phyloP scores from a whole-genome alignment of 1,140 invertebrate species.

The Zaprionus capensis region DNA sequence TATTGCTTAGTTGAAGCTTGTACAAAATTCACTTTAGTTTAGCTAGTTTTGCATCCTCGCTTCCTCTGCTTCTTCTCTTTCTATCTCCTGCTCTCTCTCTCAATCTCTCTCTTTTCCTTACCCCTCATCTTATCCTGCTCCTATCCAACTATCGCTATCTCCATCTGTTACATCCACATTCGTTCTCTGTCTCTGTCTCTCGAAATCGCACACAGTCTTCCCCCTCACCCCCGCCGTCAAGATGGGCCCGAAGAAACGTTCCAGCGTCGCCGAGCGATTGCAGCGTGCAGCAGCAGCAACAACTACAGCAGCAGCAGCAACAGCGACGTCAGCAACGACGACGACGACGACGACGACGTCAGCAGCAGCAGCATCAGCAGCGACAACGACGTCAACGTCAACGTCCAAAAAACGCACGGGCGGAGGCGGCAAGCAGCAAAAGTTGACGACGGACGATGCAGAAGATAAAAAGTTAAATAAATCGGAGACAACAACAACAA shows the following conservation, averaged over 20 bases:
- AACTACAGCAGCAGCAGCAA: conserved; percentile 24
- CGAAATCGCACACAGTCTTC: conserved; percentile 16
- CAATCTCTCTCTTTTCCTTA: background rate
- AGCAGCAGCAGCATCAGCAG: conserved; percentile 12
- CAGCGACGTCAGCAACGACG: conserved; percentile 9
- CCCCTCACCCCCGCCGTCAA: conserved; percentile 22
- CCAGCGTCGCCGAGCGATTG: conserved; percentile 67
- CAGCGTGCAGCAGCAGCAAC: conserved; percentile 60
- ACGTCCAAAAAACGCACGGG: conserved; percentile 51
- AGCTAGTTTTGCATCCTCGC: background rate
- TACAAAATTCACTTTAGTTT: conserved; percentile 6
- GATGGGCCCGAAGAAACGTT: conserved; percentile 81
- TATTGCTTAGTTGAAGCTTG: background rate
- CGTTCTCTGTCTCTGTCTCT: conserved; percentile 10
- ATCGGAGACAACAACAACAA: conserved; percentile 25
- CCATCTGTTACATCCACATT: conserved; percentile 7
- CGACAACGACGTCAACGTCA: conserved; percentile 18
- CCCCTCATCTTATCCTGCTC: background rate
- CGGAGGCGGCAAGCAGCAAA: conserved; percentile 55
- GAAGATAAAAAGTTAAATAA: conserved; percentile 59
- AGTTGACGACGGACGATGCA: conserved; percentile 48
- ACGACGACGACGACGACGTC: conserved; percentile 40
- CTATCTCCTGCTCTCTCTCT: background rate
- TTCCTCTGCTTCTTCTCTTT: background rate
- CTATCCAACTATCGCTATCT: background rate